A percentile compares a stretch with the other conserved stretches of the same genome.
Evolutionary conservation across 2,113 vertebrate genomes (phyloP).

Genomic region (Lagopus muta): DNA sequence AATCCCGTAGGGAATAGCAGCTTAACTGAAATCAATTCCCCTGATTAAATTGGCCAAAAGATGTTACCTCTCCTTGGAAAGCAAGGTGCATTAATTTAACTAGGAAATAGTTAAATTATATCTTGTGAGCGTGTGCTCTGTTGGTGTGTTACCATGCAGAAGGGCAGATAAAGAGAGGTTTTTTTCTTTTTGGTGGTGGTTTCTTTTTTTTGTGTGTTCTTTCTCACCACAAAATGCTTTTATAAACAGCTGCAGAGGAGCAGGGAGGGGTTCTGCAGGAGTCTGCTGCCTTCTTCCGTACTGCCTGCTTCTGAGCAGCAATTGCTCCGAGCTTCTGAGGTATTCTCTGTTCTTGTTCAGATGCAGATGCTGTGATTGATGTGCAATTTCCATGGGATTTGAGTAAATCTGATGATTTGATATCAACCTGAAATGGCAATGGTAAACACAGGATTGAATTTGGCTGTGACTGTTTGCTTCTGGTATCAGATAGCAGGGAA

Average conservation of each 20-base stretch:
- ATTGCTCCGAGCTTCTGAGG: neutral
- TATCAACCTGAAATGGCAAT: slow-evolving; percentile 41
- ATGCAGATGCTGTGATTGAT: slow-evolving; percentile 2
- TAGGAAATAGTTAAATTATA: neutral
- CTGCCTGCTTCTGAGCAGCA: neutral
- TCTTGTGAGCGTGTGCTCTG: neutral
- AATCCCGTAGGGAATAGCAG: neutral
- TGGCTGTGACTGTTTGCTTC: slow-evolving; percentile 47
- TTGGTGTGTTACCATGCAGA: neutral
- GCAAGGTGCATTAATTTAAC: neutral
- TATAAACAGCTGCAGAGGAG: neutral
- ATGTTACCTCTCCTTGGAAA: neutral
- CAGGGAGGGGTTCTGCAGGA: fast-evolving
- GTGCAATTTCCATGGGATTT: slow-evolving; percentile 31
- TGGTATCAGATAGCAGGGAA: slow-evolving; percentile 26
- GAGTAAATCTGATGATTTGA: slow-evolving; percentile 12
- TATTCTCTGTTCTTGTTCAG: neutral
- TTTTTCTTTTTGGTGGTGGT: neutral
- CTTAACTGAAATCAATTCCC: neutral
- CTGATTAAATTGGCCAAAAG: neutral
- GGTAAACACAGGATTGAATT: slow-evolving; percentile 57
- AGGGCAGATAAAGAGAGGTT: neutral
- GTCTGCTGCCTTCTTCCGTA: neutral
- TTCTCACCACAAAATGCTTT: neutral
- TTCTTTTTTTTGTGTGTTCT: neutral